Percentiles rank a stretch among this genome's conserved stretches.
These are phyloP conservation scores for Eriocheir sinensis DNA, from an alignment of 1,140 invertebrate species.

Conservation along the genomic window DNA sequence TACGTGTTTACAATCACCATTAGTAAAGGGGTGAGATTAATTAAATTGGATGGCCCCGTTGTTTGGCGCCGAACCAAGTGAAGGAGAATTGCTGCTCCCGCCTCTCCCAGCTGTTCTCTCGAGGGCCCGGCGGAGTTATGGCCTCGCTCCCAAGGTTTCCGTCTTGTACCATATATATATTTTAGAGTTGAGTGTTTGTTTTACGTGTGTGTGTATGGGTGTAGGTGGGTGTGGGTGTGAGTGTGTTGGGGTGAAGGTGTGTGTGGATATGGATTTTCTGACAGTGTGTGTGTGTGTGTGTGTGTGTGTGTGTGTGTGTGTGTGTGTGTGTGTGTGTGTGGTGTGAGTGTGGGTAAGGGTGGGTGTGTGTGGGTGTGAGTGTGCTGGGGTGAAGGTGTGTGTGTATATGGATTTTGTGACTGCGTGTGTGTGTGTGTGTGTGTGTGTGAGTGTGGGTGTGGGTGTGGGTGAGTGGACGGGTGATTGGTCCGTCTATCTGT, in stretches of 20 bases:
- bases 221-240: neutral
- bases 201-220: neutral
- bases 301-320: neutral
- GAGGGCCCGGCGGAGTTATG: neutral
- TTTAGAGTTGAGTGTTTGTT: neutral
- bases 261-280: no score
- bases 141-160: no score
- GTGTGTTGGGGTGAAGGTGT: neutral
- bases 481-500: no score
- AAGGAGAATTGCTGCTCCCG: neutral
- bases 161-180: neutral
- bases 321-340: neutral
- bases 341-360: neutral
- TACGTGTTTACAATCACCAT: conserved; percentile 25
- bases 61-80: neutral
- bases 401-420: no score
- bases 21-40: conserved; percentile 24
- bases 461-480: neutral
- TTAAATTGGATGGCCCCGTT: neutral
- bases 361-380: neutral
- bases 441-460: neutral
- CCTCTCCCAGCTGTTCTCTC: neutral
- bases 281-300: no score
- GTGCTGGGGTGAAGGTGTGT: no score
- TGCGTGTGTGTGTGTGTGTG: conserved; percentile 1